phyloP scores from a whole-genome alignment of 2,888 invertebrate species.

The Hedychridium roseum region DNA sequence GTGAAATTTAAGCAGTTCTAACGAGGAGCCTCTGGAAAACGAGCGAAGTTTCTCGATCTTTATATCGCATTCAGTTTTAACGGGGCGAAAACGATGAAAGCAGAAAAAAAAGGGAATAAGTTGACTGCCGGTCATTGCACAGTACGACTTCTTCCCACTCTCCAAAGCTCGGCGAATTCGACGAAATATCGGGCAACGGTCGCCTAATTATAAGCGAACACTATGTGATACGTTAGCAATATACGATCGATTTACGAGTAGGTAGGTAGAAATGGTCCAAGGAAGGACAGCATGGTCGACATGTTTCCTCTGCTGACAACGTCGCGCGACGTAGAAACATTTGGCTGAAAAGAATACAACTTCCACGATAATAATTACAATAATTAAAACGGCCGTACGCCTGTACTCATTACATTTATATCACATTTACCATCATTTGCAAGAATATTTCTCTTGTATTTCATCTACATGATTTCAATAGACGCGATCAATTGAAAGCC shows the following conservation, averaged over 20 bases:
- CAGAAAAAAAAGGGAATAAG: background rate
- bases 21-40: constrained; percentile 17
- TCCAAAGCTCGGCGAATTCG: constrained; percentile 9
- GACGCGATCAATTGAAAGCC: too few relatives aligned
- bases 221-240: constrained; percentile 49
- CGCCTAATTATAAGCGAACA: constrained; percentile 32
- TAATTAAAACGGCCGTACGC: too few relatives aligned
- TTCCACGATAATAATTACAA: too few relatives aligned
- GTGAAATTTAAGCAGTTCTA: constrained; percentile 18
- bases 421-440: too few relatives aligned
- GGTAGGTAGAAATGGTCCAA: constrained; percentile 4
- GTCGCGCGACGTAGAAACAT: too few relatives aligned
- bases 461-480: too few relatives aligned
- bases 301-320: too few relatives aligned
- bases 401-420: too few relatives aligned
- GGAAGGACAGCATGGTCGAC: too few relatives aligned
- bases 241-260: constrained; percentile 30
- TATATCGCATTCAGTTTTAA: constrained; percentile 5
- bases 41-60: constrained; percentile 21
- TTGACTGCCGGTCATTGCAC: constrained; percentile 10
- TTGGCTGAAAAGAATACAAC: too few relatives aligned
- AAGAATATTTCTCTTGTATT: too few relatives aligned
- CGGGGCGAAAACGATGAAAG: background rate
- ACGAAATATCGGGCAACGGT: constrained; percentile 4
- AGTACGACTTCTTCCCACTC: background rate